Evolutionary conservation across 1,140 invertebrate species (phyloP).

Genomic region (Globodera rostochiensis): DNA sequence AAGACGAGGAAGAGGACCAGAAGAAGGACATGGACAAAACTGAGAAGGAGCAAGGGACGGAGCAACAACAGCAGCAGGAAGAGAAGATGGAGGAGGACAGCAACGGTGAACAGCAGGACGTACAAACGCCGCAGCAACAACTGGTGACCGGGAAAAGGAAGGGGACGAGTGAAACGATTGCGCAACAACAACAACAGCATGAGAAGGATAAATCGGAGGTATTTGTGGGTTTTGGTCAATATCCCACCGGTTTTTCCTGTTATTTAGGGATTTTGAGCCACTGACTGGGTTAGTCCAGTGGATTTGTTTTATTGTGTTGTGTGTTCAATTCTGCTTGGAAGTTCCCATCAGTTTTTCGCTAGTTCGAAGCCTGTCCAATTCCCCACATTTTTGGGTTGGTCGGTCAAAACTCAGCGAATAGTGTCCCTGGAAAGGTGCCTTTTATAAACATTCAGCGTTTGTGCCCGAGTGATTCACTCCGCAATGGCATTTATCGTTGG

Average conservation of each 20-base stretch:
- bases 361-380: slow-evolving; percentile 26
- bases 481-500: slow-evolving; percentile 11
- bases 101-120: neutral
- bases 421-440: neutral
- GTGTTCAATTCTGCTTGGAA: neutral
- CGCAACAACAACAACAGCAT: neutral
- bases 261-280: neutral
- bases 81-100: slow-evolving; percentile 21
- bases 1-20: slow-evolving; percentile 19
- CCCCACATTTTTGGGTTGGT: neutral
- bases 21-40: slow-evolving; percentile 33
- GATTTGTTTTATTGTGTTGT: neutral
- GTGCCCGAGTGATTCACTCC: neutral
- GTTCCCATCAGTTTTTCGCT: neutral
- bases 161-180: neutral
- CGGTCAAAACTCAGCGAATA: slow-evolving; percentile 25
- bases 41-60: slow-evolving; percentile 17
- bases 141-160: neutral
- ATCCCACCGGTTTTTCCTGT: neutral
- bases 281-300: slow-evolving; percentile 1
- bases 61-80: slow-evolving; percentile 13
- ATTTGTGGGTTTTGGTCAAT: neutral
- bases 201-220: neutral
- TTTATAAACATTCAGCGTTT: slow-evolving; percentile 19
- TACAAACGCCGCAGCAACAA: neutral